phyloP scores from a whole-genome alignment of 2,113 vertebrate species.

The Lagopus leucura region DNA sequence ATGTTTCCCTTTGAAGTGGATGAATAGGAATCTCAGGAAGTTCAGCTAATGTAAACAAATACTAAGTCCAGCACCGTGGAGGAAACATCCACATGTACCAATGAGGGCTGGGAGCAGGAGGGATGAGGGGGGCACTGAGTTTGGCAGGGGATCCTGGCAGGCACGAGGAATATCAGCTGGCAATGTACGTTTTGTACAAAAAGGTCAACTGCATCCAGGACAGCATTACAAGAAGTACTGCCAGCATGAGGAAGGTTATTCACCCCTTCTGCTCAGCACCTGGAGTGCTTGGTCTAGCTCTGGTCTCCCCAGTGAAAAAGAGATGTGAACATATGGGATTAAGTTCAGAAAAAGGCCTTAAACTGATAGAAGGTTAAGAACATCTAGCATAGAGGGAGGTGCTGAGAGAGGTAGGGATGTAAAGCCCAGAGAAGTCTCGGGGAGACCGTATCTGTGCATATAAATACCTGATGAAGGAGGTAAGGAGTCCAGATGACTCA shows the following conservation, averaged over 20 bases:
- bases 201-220: not conserved
- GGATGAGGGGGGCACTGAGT: no score
- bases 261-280: not conserved
- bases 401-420: not conserved
- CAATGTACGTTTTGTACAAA: not conserved
- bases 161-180: not conserved
- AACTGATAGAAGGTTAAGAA: not conserved
- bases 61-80: not conserved
- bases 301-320: not conserved
- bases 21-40: not conserved
- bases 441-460: not conserved
- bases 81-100: not conserved
- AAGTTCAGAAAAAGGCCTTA: not conserved
- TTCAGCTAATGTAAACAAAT: not conserved
- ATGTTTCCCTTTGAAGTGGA: not conserved
- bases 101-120: not conserved
- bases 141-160: not conserved
- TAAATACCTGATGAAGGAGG: not conserved
- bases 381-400: not conserved
- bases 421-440: not conserved
- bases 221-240: no score
- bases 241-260: not conserved
- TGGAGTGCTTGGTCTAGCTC: accelerated
- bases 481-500: not conserved
- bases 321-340: not conserved